These are phyloP conservation scores for Aphrocallistes beatrix DNA, from an alignment of 37 sponge, comb jelly and placozoan species.

Conservation along the genomic window DNA sequence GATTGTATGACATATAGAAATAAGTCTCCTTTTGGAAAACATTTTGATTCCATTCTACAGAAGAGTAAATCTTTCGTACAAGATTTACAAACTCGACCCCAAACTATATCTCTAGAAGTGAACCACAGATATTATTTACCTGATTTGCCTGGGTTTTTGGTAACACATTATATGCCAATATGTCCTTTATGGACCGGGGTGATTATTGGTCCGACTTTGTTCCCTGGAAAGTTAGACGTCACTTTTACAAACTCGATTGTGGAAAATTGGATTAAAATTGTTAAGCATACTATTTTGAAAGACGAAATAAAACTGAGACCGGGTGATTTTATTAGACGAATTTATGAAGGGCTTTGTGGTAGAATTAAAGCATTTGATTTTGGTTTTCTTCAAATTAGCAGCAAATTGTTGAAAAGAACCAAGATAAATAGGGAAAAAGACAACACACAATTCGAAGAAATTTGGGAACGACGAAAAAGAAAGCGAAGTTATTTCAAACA, in stretches of 20 bases:
- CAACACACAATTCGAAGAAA: too few species aligned
- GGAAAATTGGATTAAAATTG: background rate
- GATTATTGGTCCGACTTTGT: background rate
- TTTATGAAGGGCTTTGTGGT: background rate
- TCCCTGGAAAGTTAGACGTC: background rate
- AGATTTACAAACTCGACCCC: background rate
- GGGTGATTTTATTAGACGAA: background rate
- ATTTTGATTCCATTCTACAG: background rate
- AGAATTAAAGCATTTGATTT: background rate
- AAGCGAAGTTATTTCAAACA: background rate
- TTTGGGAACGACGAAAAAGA: too few species aligned
- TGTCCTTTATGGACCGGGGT: background rate
- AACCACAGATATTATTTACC: background rate
- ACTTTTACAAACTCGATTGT: background rate
- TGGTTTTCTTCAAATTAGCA: background rate
- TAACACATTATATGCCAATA: background rate
- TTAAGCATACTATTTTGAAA: background rate
- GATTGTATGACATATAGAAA: background rate
- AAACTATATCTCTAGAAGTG: background rate
- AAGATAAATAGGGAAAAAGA: background rate
- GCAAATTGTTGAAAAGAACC: background rate
- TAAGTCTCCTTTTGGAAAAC: background rate
- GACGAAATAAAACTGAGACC: background rate
- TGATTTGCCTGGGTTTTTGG: background rate
- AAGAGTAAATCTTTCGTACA: background rate